Evolutionary conservation across 1,140 invertebrate genomes (phyloP), one percentile per base, ranked within the genome.

Genomic region (Tribolium castaneum): DNA sequence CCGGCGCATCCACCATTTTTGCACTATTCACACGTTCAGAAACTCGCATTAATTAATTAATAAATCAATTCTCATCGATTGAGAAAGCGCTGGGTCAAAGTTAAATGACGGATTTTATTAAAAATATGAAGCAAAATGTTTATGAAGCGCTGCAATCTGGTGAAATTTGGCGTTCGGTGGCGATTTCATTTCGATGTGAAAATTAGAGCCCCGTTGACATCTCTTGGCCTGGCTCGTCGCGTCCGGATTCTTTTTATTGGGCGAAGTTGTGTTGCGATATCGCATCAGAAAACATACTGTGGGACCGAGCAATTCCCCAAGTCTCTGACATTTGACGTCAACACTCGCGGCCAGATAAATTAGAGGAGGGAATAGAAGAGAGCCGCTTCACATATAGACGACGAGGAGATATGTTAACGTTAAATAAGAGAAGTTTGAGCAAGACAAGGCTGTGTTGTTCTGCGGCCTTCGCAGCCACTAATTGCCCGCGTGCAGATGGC

Each of bases 261-360:
- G 13, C 30, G 16, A 66, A 76, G 30, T 52, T 77, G 75, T 75
- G 49, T 70, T 50, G 75, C 59, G 30, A 71, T 76, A 81, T 80
- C 83, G 73, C 83, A 84, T 84, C 83, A 84, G 82, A 81, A 84
- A 84, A 84, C 83, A 84, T 84, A 84, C 80, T 77, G 79, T 84
- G 83, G 83, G 83, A 84, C 80, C 70, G 49, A 77, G 78, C 80
- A 81, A 83, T 83, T 83, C 83, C 83, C 83, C 59, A 81, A 83
- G 82, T 81, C 78, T 82, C 79, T 79, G 81, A 82, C 80, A 83
- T 82, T 82, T 80, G 80, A 79, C 81, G 81, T 79, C 80, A 78
- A 80, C 80, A 82, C 82, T 83, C 81, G 78, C 79, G 80, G 80
- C 80, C 78, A 78, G 79, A 81, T 83, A 84, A 84, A 84, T 84